phyloP scores from a whole-genome alignment of 2,113 vertebrate genomes.

The Lepus europaeus region DNA sequence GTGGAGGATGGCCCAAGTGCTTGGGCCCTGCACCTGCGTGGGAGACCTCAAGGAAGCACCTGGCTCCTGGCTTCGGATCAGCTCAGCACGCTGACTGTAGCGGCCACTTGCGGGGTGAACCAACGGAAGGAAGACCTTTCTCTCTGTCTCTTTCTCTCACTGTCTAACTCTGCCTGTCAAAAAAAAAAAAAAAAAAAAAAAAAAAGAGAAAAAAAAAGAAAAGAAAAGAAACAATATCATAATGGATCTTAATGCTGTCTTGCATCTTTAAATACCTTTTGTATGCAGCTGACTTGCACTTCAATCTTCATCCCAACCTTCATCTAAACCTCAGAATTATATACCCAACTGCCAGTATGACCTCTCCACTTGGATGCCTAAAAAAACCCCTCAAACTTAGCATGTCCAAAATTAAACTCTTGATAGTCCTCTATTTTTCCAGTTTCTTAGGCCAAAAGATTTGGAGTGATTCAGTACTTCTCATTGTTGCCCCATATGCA shows the following conservation, averaged over 20 bases:
- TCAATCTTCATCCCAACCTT: background rate
- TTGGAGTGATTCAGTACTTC: background rate
- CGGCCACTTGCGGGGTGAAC: too few species aligned
- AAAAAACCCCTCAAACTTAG: background rate
- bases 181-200: too few species aligned
- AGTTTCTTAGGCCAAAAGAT: background rate
- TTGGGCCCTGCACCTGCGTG: background rate
- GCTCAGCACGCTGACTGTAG: too few species aligned
- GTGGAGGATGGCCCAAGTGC: too few species aligned
- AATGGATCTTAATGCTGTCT: too few species aligned
- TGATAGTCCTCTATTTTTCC: background rate
- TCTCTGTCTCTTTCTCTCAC: too few species aligned
- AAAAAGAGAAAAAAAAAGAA: too few species aligned
- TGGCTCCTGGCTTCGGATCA: too few species aligned
- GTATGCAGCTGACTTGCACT: background rate
- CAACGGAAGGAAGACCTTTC: too few species aligned
- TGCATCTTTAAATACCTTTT: background rate
- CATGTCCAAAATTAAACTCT: background rate
- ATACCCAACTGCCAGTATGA: background rate
- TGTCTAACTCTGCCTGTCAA: too few species aligned
- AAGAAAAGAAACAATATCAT: too few species aligned
- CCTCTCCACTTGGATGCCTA: background rate
- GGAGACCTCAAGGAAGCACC: too few species aligned
- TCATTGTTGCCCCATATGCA: background rate
- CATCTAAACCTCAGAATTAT: background rate